These are phyloP conservation scores for Biston stratarius DNA, from an alignment of 2,888 invertebrate genomes.

Conservation along the genomic window DNA sequence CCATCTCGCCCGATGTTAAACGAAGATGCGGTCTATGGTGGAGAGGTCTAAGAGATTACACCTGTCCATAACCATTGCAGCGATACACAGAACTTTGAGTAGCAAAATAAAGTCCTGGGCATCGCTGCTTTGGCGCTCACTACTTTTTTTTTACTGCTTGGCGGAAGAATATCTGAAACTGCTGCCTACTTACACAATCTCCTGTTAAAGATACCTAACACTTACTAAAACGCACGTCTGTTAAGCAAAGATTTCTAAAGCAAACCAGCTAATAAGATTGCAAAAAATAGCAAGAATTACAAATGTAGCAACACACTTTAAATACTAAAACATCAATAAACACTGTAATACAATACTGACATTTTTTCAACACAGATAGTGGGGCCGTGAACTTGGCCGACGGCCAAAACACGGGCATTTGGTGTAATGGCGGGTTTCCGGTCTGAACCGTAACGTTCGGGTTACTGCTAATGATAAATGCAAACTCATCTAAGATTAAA, in stretches of 20 bases:
- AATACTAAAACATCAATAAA: slow-evolving; percentile 15
- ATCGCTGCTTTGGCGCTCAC: no score
- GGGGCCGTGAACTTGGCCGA: slow-evolving; percentile 67
- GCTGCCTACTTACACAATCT: no score
- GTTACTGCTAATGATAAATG: slow-evolving; percentile 52
- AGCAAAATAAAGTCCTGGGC: no score
- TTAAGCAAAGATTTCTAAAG: no score
- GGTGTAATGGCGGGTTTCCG: slow-evolving; percentile 76
- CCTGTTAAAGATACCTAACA: no score
- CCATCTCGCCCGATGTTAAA: not conserved
- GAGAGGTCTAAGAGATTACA: no score
- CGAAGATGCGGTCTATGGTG: not conserved
- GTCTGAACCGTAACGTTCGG: slow-evolving; percentile 47
- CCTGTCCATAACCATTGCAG: no score
- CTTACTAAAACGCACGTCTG: no score
- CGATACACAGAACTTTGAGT: no score
- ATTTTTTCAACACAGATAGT: slow-evolving; percentile 39
- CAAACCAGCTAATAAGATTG: not conserved
- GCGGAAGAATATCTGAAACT: no score
- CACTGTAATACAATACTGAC: not conserved
- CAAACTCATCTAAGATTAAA: slow-evolving; percentile 51
- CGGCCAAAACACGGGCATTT: slow-evolving; percentile 70
- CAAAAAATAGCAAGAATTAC: not conserved
- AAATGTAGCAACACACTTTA: slow-evolving; percentile 4
- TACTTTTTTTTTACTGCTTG: no score